Conservation (phyloP, 1,140 invertebrate genomes). For the Caenorhabditis remanei region DNA sequence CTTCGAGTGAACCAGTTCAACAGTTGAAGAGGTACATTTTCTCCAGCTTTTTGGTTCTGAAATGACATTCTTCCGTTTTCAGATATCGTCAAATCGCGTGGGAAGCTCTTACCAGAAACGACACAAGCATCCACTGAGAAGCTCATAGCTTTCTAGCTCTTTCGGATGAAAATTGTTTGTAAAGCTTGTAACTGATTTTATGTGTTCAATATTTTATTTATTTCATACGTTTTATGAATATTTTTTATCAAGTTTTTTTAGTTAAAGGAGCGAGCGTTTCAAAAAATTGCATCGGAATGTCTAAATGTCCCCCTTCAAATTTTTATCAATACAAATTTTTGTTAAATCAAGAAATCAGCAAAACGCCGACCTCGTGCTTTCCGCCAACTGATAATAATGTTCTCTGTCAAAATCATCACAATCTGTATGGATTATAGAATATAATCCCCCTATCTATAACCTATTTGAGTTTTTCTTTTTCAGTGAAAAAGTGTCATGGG, state of each 20-base stretch:
- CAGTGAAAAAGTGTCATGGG: conserved; percentile 1
- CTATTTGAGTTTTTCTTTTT: neutral
- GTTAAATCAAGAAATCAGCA: conserved; percentile 2
- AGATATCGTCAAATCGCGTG: conserved; percentile 42
- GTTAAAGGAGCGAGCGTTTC: no score
- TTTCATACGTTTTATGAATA: no score
- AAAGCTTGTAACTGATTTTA: neutral
- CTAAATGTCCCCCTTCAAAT: no score
- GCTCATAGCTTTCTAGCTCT: neutral
- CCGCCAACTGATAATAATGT: neutral
- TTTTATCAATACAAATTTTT: neutral
- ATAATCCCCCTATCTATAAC: conserved; percentile 1
- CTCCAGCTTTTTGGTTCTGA: neutral
- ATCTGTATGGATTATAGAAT: neutral
- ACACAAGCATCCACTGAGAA: neutral
- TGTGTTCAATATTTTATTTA: no score
- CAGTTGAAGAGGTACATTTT: conserved; percentile 23
- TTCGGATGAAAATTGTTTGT: neutral
- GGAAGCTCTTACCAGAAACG: conserved; percentile 22
- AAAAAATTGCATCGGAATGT: neutral
- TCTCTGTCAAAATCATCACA: neutral
- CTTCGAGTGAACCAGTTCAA: conserved; percentile 82
- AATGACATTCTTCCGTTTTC: neutral
- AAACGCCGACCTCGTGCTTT: neutral
- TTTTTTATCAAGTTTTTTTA: no score